Evolutionary conservation across 2,888 invertebrate genomes (phyloP).

Genomic region (Myathropa florea): DNA sequence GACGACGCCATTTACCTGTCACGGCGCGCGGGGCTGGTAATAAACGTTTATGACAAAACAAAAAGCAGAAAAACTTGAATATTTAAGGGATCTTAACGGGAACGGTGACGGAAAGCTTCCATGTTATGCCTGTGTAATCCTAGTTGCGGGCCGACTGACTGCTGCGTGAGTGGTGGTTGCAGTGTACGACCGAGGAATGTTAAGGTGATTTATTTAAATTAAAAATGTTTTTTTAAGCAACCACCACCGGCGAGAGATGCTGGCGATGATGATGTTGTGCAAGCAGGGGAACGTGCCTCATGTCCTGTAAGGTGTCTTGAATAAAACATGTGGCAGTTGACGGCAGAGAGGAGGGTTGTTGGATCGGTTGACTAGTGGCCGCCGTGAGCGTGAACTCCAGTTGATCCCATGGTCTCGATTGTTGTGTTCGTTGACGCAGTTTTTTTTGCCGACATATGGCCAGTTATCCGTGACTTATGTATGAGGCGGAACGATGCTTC

Average conservation of each 20-base stretch:
- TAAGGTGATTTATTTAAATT: constrained; percentile 48
- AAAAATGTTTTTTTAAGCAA: constrained; percentile 1
- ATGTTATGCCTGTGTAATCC: constrained; percentile 7
- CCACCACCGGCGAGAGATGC: not conserved
- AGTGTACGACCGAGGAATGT: constrained; percentile 8
- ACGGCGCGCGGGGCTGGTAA: constrained; percentile 5
- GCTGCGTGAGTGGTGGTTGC: not conserved
- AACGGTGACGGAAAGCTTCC: not conserved
- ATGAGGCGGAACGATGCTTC: too few species aligned
- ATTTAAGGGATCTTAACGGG: constrained; percentile 17
- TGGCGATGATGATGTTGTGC: not conserved
- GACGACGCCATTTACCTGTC: constrained; percentile 39
- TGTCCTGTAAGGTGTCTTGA: not conserved
- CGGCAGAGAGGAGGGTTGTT: not conserved
- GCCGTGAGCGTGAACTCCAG: not conserved
- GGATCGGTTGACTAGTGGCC: not conserved
- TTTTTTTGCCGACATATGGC: too few species aligned
- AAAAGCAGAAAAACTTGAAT: constrained; percentile 19
- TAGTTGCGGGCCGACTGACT: constrained; percentile 1
- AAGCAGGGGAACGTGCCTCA: not conserved
- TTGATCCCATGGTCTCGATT: not conserved
- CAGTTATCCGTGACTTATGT: not conserved
- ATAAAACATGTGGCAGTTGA: not conserved
- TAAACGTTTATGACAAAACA: constrained; percentile 45
- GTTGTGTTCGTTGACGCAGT: not conserved